Conservation (phyloP, 2,113 vertebrate species). For the Pomatorhinus ruficollis region DNA sequence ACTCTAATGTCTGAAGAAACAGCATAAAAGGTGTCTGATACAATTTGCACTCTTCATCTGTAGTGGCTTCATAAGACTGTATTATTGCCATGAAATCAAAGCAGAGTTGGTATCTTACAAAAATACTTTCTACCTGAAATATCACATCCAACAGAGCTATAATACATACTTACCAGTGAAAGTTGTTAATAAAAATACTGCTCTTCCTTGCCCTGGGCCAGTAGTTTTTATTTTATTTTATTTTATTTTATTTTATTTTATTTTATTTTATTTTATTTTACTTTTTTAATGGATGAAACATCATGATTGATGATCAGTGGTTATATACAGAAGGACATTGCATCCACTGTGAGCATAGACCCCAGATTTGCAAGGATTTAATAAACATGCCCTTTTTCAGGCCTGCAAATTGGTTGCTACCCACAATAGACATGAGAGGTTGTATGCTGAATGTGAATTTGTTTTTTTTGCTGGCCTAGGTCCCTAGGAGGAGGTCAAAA, state of each 20-base stretch:
- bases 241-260: not conserved
- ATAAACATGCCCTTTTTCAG: not conserved
- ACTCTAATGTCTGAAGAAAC: not conserved
- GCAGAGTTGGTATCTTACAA: not conserved
- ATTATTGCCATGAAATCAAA: not conserved
- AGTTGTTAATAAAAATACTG: not conserved
- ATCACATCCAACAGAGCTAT: not conserved
- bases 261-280: not conserved
- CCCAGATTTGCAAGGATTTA: not conserved
- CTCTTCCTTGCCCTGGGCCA: not conserved
- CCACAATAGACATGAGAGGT: not conserved
- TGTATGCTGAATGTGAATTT: not conserved
- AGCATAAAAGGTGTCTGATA: not conserved
- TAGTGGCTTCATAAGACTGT: not conserved
- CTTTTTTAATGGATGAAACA: not conserved
- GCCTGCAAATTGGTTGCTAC: not conserved
- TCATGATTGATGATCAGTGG: not conserved
- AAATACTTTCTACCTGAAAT: not conserved
- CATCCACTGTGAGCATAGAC: not conserved
- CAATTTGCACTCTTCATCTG: not conserved
- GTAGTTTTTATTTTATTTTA: not conserved
- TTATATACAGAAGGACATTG: not conserved
- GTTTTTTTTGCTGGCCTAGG: not conserved
- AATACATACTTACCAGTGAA: not conserved
- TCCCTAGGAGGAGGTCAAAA: not conserved